Evolutionary conservation across 2,797 vertebrate genomes (phyloP).

Genomic region (Pseudomugil tenellus): DNA sequence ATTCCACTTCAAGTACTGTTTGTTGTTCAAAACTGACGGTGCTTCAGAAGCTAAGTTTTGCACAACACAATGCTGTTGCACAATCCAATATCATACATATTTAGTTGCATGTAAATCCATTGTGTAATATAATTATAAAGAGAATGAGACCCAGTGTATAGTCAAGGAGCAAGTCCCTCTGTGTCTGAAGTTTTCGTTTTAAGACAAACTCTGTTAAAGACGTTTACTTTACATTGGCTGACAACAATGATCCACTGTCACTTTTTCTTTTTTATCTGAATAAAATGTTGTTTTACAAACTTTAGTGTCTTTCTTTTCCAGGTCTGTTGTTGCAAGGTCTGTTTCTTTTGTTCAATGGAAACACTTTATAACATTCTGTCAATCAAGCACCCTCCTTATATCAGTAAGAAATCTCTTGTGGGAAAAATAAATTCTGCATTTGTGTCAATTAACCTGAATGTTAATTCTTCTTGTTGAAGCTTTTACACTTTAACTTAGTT

Average conservation of each 20-base stretch:
- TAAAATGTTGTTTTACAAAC: slow-evolving; percentile 4
- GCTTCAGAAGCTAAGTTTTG: slow-evolving; percentile 22
- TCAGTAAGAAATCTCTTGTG: too few relatives aligned
- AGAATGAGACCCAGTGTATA: not conserved
- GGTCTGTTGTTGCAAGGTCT: not conserved
- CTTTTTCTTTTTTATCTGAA: not conserved
- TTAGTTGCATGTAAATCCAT: not conserved
- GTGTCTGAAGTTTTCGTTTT: not conserved
- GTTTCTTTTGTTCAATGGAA: slow-evolving; percentile 15
- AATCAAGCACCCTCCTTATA: not conserved
- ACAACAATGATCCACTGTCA: not conserved
- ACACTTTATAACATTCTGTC: slow-evolving; percentile 8
- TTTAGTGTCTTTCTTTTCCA: not conserved
- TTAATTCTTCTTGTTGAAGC: not conserved
- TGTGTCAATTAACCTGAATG: slow-evolving; percentile 8
- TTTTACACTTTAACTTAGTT: not conserved
- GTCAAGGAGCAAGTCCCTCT: not conserved
- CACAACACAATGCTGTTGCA: not conserved
- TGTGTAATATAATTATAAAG: not conserved
- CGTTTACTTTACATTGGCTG: not conserved
- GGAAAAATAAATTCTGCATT: not conserved
- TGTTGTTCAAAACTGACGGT: slow-evolving; percentile 27
- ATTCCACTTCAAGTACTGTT: slow-evolving; percentile 28
- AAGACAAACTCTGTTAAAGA: not conserved
- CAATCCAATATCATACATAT: not conserved